A percentile compares a stretch with the other conserved stretches of the same genome.
Conservation (phyloP, 2,888 invertebrate species). For the Melipona bicolor region DNA sequence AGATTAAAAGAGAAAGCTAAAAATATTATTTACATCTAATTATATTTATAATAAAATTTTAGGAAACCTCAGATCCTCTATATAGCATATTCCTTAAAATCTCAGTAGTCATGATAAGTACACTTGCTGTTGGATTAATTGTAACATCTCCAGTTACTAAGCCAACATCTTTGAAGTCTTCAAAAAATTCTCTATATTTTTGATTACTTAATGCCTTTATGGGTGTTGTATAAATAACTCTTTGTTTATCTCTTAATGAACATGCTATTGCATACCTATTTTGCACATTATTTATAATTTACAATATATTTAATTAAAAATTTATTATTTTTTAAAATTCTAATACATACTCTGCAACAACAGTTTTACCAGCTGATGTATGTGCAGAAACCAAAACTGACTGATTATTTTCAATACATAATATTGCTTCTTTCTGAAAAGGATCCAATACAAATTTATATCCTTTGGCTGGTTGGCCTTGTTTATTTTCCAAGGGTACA, state of each 20-base stretch:
- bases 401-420: constrained; percentile 98
- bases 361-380: constrained; percentile 99
- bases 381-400: constrained; percentile 99
- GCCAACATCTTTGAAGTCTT: constrained; percentile 99
- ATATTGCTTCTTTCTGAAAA: constrained; percentile 98
- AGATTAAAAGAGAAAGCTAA: background rate
- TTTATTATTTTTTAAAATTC: constrained; percentile 1
- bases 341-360: constrained; percentile 96
- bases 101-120: constrained; percentile 99
- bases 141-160: constrained; percentile 99
- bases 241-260: constrained; percentile 96
- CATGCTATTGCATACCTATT: constrained; percentile 96
- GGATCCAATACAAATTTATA: constrained; percentile 98
- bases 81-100: constrained; percentile 99
- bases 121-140: constrained; percentile 98
- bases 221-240: constrained; percentile 99
- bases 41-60: background rate
- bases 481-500: constrained; percentile 86
- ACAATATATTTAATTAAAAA: background rate
- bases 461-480: constrained; percentile 92
- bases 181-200: constrained; percentile 98
- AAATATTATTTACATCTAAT: background rate
- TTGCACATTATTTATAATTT: background rate
- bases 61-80: constrained; percentile 93
- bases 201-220: constrained; percentile 99